Evolutionary conservation across 2,888 invertebrate species (phyloP), one percentile per base, ranked within the genome.

Genomic region (Nineta flava): DNA sequence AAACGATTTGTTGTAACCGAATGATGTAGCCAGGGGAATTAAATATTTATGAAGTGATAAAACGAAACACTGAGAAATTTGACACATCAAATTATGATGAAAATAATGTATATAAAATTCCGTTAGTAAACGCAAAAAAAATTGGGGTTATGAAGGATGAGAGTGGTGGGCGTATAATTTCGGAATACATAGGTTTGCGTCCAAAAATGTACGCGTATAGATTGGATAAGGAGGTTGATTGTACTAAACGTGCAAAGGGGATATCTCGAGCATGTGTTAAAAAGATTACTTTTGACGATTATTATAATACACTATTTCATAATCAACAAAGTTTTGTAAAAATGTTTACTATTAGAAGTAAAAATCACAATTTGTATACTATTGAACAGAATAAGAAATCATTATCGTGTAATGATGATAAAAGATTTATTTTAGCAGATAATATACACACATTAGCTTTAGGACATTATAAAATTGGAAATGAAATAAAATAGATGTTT

Each of bases 71-170:
- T 13, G 38, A n/a, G n/a, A n/a, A n/a, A n/a, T n/a, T n/a, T n/a
- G n/a, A n/a, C n/a, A 31, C n/a, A n/a, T n/a, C n/a, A n/a, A n/a
- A n/a, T 48, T 61, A 60, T 55, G 40, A 50, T 9, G 2, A 9
- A 9, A 41, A 61, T 53, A 61, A 61, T 56, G 34, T 52, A 9
- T 61, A 52, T 53, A 49, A 47, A 21, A 60, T 57, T 47, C 59
- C 60, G 5, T 19, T 31, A 46, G 41, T 57, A 19, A 60, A 60
- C 53, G 58, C 60, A 52, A 60, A 59, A 50, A 54, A 52, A 21
- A 46, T 58, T 49, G 59, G 58, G 9, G 52, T 51, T 43, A 58
- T 59, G 40, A 60, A 61, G 55, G 58, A 58, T 52, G 58, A 59
- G 54, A 53, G 55, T 43, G 57, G 56, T 44, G 56, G 56, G 15